Evolutionary conservation across 2,113 vertebrate species (phyloP), one percentile per base, ranked within the genome.

Genomic region (Anas platyrhynchos): DNA sequence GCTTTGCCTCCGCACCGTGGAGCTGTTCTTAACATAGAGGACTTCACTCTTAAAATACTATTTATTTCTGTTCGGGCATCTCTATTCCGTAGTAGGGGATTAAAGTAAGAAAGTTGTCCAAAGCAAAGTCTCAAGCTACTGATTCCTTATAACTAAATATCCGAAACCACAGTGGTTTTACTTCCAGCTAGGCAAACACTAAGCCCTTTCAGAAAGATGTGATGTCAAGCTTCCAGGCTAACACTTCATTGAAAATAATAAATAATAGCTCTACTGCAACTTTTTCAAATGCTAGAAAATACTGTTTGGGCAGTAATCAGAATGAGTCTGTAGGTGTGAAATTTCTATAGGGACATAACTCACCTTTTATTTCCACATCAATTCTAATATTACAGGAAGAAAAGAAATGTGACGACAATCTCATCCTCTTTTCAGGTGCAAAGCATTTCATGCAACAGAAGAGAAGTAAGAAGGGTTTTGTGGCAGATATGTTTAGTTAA

Each of bases 111-210:
- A 67, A 81, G 54, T 32, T 46, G 14, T 65, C 69, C 25, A n/a
- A 66, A 25, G 6, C 22, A 12, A 55, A 75, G 16, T n/a, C 36
- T 91, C 27, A 3, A 41, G 26, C 43, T 72, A 4, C 43, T 20
- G 25, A 27, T 71, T 67, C 26, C 16, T 38, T 41, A 13, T 55
- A 67, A 8, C 44, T 31, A 13, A 36, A 38, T n/a, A 5, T 32
- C 55, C 58, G 17, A 1, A 29, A 10, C 15, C 6, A 1, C 27
- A 29, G 1, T 0, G 0, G 18, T 14, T 75, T 38, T 79, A 26
- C 75, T 84, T 89, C 69, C 22, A 36, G 74, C 61, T 59, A 54
- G n/a, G 27, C 13, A 16, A 84, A 34, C 69, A 26, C 31, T 12
- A 21, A 86, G 44, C 9, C 29, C 52, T 32, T 88, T 63, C 43